Percentiles rank a stretch among this genome's conserved stretches.
These are phyloP conservation scores for Periplaneta americana DNA, from an alignment of 1,140 invertebrate genomes.

Conservation along the genomic window DNA sequence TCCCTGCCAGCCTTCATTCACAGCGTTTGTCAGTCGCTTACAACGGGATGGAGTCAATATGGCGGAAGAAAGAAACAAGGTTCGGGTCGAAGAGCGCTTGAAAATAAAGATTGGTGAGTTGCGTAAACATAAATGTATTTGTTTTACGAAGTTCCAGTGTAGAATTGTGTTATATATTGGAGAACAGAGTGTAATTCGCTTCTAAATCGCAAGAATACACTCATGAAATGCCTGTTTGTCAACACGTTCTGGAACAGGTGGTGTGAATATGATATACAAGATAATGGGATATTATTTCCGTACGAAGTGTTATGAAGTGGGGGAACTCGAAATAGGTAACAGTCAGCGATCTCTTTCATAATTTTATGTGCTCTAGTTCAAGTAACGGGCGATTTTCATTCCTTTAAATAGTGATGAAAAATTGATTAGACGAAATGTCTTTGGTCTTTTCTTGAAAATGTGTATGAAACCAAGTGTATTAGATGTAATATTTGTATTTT, in stretches of 20 bases:
- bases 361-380: background rate
- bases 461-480: background rate
- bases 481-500: background rate
- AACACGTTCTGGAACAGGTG: background rate
- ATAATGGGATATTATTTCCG: background rate
- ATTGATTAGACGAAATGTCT: background rate
- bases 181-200: background rate
- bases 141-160: background rate
- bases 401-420: background rate
- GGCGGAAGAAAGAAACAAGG: constrained; percentile 77
- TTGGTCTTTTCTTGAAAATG: background rate
- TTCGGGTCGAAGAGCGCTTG: constrained; percentile 78
- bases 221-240: background rate
- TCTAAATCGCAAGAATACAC: background rate
- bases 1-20: background rate
- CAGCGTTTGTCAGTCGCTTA: background rate
- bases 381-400: background rate
- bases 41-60: constrained; percentile 65
- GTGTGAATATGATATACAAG: background rate
- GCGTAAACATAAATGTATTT: background rate
- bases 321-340: background rate
- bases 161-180: background rate
- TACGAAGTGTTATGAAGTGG: background rate
- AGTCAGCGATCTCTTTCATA: background rate
- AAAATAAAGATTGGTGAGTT: constrained; percentile 82